These are phyloP conservation scores for Campoletis raptor DNA, from an alignment of 2,888 invertebrate genomes.

Conservation along the genomic window DNA sequence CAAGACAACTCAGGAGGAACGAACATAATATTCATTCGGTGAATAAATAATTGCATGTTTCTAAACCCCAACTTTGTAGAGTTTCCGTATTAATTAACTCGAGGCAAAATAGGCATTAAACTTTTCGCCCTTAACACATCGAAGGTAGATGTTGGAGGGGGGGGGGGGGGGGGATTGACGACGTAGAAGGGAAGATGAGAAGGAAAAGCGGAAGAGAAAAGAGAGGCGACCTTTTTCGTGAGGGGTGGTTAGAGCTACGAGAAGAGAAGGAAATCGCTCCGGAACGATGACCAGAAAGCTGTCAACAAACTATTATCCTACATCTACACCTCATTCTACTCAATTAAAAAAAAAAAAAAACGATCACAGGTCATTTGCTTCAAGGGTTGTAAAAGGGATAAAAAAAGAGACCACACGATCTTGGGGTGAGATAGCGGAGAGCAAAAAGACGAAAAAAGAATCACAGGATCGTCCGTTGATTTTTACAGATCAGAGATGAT, in stretches of 20 bases:
- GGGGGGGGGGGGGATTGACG: background rate
- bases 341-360: slow-evolving; percentile 12
- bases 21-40: background rate
- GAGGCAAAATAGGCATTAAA: background rate
- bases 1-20: background rate
- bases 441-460: background rate
- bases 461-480: slow-evolving; percentile 27
- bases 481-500: slow-evolving; percentile 1
- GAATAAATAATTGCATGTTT: background rate
- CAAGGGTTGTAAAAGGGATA: background rate
- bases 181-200: background rate
- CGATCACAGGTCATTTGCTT: background rate
- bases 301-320: slow-evolving; percentile 28
- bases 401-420: slow-evolving; percentile 7
- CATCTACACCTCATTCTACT: slow-evolving; percentile 9
- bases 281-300: slow-evolving; percentile 45
- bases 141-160: background rate
- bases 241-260: background rate
- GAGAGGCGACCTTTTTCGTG: background rate
- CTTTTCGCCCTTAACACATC: background rate
- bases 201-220: slow-evolving; percentile 1
- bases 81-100: background rate
- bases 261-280: slow-evolving; percentile 21
- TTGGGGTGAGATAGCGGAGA: background rate
- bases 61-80: background rate